Evolutionary conservation across 2,797 vertebrate species (phyloP).

Genomic region (Enteromius thamalakanensis): DNA sequence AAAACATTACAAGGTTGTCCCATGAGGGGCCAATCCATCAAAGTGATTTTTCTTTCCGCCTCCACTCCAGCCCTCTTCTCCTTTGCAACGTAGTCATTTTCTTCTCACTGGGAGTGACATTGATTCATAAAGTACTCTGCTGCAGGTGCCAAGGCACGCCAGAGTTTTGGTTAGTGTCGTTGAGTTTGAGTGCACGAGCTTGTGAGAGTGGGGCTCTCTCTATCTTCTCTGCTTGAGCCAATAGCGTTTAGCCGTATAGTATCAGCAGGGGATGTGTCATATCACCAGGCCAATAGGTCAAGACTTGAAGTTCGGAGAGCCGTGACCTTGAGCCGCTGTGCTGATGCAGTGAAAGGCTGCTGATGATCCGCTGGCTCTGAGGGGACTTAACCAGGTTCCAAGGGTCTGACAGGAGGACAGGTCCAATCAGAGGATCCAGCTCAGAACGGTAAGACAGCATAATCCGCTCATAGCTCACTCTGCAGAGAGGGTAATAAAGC

Average conservation of each 20-base stretch:
- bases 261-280: constrained; percentile 50
- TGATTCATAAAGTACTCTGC: constrained; percentile 78
- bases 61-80: constrained; percentile 66
- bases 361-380: constrained; percentile 32
- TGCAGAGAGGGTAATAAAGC: constrained; percentile 39
- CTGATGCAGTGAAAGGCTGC: constrained; percentile 31
- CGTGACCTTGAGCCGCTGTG: constrained; percentile 45
- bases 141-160: constrained; percentile 70
- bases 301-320: constrained; percentile 40
- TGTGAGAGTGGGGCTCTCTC: constrained; percentile 21
- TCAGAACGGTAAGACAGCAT: constrained; percentile 49
- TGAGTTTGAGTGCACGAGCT: constrained; percentile 20
- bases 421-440: constrained; percentile 52
- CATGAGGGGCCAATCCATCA: constrained; percentile 81
- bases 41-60: constrained; percentile 76
- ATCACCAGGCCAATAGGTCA: constrained; percentile 46
- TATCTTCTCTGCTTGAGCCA: constrained; percentile 41
- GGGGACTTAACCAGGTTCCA: constrained; percentile 52
- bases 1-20: constrained; percentile 85
- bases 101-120: constrained; percentile 80
- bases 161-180: constrained; percentile 73
- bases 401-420: constrained; percentile 53
- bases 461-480: constrained; percentile 49
- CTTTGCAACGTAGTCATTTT: constrained; percentile 85
- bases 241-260: constrained; percentile 38